Conservation (phyloP, 2,113 vertebrate genomes). For the Trogon surrucura region DNA sequence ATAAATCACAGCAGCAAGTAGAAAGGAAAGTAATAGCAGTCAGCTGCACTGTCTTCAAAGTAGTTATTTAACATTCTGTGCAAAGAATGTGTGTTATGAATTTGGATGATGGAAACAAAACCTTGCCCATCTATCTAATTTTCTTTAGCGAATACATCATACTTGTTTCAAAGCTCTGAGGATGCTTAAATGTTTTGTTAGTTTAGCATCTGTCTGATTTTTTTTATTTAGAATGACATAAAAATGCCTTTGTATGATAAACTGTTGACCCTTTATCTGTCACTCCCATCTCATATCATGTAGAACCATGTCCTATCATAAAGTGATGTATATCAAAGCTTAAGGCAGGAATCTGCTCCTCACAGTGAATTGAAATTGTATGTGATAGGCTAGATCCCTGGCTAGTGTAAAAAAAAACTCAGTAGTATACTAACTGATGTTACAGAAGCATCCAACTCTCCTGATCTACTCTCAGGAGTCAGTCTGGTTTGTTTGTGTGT, state of each 20-base stretch:
- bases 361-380: neutral
- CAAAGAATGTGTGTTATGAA: neutral
- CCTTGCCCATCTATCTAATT: neutral
- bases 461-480: neutral
- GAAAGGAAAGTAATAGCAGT: neutral
- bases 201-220: neutral
- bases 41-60: neutral
- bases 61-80: neutral
- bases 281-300: neutral
- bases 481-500: neutral
- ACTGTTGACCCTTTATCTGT: neutral
- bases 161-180: neutral
- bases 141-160: slow-evolving; percentile 3
- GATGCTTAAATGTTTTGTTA: neutral
- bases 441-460: neutral
- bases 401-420: neutral
- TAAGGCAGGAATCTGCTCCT: neutral
- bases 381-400: neutral
- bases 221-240: neutral
- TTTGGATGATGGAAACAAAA: neutral
- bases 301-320: neutral
- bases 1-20: neutral
- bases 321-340: neutral
- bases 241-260: neutral
- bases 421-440: neutral